phyloP scores from a whole-genome alignment of 2,113 vertebrate genomes.

The Amblyornis subalaris region DNA sequence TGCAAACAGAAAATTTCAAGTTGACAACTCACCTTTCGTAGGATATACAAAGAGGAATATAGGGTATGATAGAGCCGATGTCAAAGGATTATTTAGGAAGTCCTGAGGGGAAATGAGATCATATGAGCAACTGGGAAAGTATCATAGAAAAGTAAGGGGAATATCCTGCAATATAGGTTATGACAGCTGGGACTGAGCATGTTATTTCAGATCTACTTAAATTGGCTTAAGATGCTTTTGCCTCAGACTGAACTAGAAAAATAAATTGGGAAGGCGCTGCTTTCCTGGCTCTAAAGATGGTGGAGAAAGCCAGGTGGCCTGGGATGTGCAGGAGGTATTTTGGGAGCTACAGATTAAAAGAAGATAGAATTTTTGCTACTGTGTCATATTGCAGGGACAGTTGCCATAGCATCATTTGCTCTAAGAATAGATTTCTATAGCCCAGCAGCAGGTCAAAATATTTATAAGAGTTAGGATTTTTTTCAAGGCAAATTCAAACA shows the following conservation, averaged over 20 bases:
- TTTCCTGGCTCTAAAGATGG: not conserved
- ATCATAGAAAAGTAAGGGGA: not conserved
- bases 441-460: conserved; percentile 36
- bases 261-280: not conserved
- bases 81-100: not conserved
- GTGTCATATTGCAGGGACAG: conserved; percentile 37
- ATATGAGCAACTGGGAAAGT: not conserved
- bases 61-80: not conserved
- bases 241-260: conserved; percentile 49
- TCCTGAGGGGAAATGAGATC: not conserved
- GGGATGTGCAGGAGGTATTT: conserved; percentile 44
- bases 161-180: conserved; percentile 20
- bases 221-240: not conserved
- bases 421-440: conserved; percentile 46
- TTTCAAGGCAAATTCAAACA: not conserved
- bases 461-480: not conserved
- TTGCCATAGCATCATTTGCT: conserved; percentile 49
- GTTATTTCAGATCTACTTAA: not conserved
- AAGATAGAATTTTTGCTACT: conserved; percentile 21
- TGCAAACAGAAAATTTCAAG: not conserved
- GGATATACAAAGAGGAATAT: not conserved
- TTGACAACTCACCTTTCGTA: not conserved
- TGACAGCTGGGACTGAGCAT: conserved; percentile 15
- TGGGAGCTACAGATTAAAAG: conserved; percentile 7
- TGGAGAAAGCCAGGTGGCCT: conserved; percentile 45